Conservation (phyloP, 37 sponge, comb jelly and placozoan species). For the Aphrocallistes beatrix region DNA sequence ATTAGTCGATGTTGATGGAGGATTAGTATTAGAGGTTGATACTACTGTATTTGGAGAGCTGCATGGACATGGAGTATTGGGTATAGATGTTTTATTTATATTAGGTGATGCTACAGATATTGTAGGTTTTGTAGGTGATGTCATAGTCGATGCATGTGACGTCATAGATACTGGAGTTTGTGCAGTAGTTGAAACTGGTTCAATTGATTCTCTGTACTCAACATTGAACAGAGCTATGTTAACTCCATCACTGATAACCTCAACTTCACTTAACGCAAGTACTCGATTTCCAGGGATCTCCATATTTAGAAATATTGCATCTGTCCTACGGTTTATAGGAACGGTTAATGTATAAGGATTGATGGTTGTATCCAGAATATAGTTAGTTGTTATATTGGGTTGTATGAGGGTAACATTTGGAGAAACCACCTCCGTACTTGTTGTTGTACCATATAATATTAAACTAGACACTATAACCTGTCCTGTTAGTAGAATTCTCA, state of each 20-base stretch:
- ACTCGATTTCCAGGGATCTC: not conserved
- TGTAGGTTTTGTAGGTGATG: not conserved
- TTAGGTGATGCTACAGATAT: not conserved
- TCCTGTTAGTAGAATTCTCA: not conserved
- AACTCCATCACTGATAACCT: not conserved
- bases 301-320: not conserved
- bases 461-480: not conserved
- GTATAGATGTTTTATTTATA: not conserved
- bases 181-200: not conserved
- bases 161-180: not conserved
- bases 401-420: not conserved
- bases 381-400: not conserved
- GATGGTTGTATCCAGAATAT: not conserved
- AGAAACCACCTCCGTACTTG: not conserved
- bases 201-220: not conserved
- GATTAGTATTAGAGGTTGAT: too few relatives aligned
- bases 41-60: too few relatives aligned
- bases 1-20: too few relatives aligned
- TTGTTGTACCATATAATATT: not conserved
- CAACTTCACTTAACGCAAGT: not conserved
- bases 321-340: not conserved
- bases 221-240: not conserved
- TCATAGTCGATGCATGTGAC: not conserved
- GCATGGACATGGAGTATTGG: too few relatives aligned
- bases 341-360: not conserved